Percentiles rank a stretch among this genome's conserved stretches.
Conservation (phyloP, 2,113 vertebrate species). For the Glaucidium brasilianum region DNA sequence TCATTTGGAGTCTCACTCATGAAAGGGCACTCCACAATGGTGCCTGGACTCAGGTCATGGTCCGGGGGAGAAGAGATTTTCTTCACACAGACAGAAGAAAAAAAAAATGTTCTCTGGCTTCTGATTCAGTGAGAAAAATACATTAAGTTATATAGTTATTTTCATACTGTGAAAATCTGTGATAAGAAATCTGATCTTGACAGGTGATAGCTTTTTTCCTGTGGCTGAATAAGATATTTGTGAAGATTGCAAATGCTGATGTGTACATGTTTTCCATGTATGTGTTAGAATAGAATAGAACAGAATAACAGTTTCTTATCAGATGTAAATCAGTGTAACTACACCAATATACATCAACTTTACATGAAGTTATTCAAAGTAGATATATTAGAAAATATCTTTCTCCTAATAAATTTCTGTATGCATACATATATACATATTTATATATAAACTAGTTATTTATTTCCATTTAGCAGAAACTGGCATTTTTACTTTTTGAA, state of each 20-base stretch:
- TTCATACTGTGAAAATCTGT: neutral
- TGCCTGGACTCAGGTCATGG: neutral
- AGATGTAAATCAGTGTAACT: conserved; percentile 15
- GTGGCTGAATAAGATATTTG: neutral
- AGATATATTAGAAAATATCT: neutral
- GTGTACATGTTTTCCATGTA: neutral
- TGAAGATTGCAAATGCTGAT: neutral
- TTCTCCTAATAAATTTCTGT: neutral
- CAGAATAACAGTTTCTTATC: neutral
- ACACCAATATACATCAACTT: neutral
- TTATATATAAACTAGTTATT: neutral
- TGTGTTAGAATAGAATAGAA: neutral
- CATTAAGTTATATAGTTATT: neutral
- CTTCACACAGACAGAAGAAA: neutral
- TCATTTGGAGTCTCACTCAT: conserved; percentile 26
- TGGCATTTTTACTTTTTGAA: neutral
- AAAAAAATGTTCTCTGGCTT: neutral
- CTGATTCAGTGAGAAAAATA: neutral
- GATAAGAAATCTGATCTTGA: neutral
- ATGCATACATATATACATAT: neutral
- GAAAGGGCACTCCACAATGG: neutral
- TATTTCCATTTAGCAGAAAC: conserved; percentile 2
- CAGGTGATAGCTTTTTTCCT: neutral
- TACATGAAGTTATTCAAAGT: neutral
- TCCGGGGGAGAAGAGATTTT: neutral